Evolutionary conservation across 2,113 vertebrate genomes (phyloP).

Genomic region (Panthera uncia): DNA sequence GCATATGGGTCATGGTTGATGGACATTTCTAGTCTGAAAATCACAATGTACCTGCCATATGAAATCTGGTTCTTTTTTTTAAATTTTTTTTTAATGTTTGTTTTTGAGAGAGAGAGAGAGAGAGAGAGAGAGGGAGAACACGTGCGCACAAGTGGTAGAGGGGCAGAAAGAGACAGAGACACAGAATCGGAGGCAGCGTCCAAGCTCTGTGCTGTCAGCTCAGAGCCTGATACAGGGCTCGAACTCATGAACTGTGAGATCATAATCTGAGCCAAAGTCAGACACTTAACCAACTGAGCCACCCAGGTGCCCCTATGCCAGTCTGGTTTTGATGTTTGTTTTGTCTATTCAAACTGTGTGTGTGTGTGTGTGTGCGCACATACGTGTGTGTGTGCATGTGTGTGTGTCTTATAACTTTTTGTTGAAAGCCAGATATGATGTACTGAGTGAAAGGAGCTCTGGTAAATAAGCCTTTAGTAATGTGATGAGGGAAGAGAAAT

Average conservation of each 20-base stretch:
- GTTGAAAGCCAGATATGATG: neutral
- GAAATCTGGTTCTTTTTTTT: neutral
- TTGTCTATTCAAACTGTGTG: neutral
- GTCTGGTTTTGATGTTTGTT: neutral
- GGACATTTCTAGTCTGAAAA: neutral
- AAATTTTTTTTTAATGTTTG: no score
- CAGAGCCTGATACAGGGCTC: no score
- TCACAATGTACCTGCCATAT: neutral
- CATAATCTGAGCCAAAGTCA: no score
- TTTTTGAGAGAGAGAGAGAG: no score
- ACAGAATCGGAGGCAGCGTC: no score
- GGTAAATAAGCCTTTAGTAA: neutral
- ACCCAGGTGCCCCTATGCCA: no score
- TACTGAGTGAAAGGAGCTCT: neutral
- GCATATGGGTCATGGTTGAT: neutral
- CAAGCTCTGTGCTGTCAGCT: no score
- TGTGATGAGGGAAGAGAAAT: rapidly evolving
- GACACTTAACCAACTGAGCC: no score
- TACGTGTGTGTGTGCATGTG: neutral
- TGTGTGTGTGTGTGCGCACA: neutral
- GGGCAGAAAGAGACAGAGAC: no score
- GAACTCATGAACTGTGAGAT: no score
- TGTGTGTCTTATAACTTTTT: neutral
- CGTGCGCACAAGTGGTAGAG: no score
- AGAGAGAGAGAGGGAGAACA: no score